These are phyloP conservation scores for Mellilla xanthometata DNA, from an alignment of 2,888 invertebrate genomes.

Conservation along the genomic window DNA sequence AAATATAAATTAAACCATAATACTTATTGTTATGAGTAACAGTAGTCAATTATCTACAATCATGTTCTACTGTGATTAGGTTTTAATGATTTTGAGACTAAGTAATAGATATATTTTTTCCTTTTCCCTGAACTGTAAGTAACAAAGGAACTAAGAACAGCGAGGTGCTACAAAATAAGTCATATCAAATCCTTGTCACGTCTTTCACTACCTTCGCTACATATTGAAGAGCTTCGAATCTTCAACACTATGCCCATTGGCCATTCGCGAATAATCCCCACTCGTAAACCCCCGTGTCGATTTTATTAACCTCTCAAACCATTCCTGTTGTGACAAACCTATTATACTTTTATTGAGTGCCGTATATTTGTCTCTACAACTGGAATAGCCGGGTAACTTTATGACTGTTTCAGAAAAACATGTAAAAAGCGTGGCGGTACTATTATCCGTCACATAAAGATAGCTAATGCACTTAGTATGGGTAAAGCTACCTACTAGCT, in stretches of 20 bases:
- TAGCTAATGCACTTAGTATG: constrained; percentile 66
- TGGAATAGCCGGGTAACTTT: constrained; percentile 42
- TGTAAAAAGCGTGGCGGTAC: constrained; percentile 75
- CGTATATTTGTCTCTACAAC: constrained; percentile 38
- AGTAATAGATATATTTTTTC: too few species aligned
- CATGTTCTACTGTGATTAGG: constrained; percentile 21
- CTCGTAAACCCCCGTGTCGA: constrained; percentile 53
- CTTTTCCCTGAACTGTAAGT: too few species aligned
- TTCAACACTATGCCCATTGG: constrained; percentile 54
- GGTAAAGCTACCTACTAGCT: constrained; percentile 49
- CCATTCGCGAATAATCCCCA: constrained; percentile 42
- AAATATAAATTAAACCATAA: constrained; percentile 67
- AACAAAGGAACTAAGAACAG: too few species aligned
- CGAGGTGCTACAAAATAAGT: not conserved
- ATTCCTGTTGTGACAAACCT: constrained; percentile 43
- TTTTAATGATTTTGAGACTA: too few species aligned
- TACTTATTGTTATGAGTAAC: constrained; percentile 48
- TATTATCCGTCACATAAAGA: constrained; percentile 72
- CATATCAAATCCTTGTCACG: constrained; percentile 56
- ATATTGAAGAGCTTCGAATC: constrained; percentile 34
- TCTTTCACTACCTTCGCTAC: constrained; percentile 41
- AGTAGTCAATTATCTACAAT: constrained; percentile 24
- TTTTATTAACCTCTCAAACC: constrained; percentile 51
- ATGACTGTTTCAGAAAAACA: constrained; percentile 57
- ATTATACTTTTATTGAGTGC: constrained; percentile 47